Evolutionary conservation across 2,113 vertebrate genomes (phyloP).

Genomic region (Triplophysa siluroides): DNA sequence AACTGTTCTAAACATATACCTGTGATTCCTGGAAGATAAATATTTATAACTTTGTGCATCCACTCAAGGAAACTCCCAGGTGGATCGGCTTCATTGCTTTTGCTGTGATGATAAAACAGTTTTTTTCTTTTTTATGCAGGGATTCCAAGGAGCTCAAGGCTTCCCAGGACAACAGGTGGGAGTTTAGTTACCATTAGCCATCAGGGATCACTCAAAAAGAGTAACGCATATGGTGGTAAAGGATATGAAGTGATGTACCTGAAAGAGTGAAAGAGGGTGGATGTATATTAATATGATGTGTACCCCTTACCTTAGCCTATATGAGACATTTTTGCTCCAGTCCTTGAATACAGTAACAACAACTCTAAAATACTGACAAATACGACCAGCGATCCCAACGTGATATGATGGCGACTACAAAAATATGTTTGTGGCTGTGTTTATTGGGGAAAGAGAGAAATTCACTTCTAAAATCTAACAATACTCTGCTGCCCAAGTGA

Average conservation of each 20-base stretch:
- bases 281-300: no score
- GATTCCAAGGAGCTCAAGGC: conserved; percentile 90
- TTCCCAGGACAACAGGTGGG: conserved; percentile 89
- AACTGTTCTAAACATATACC: conserved; percentile 6
- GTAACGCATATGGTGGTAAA: not conserved
- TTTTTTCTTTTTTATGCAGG: conserved; percentile 69
- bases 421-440: no score
- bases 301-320: not conserved
- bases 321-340: no score
- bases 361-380: no score
- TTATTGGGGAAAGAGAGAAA: no score
- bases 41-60: conserved; percentile 19
- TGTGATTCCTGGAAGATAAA: conserved; percentile 11
- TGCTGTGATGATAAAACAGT: not conserved
- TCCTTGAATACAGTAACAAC: no score
- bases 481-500: no score
- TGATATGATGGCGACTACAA: no score
- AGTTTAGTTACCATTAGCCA: conserved; percentile 40
- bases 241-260: not conserved
- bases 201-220: no score
- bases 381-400: no score
- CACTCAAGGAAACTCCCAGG: conserved; percentile 4
- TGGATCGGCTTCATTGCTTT: not conserved
- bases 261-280: not conserved
- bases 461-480: no score